These are phyloP conservation scores for Hiodon tergisus DNA, from an alignment of 2,113 vertebrate genomes.

Conservation along the genomic window DNA sequence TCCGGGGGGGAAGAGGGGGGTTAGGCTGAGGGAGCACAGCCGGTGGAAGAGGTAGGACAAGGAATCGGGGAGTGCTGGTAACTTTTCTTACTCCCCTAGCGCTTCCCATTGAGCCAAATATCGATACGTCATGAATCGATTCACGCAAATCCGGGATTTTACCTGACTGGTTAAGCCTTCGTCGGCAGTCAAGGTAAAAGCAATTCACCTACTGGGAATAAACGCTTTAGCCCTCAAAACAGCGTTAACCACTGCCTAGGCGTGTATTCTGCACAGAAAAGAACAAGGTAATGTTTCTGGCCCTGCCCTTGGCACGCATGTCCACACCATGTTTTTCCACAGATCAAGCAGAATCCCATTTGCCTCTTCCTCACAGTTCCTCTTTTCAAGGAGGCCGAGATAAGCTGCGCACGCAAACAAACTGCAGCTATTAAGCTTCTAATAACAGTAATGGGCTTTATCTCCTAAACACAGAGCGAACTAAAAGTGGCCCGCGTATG, in stretches of 20 bases:
- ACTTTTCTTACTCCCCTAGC: too few species aligned
- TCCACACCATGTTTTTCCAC: not conserved
- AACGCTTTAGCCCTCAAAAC: too few species aligned
- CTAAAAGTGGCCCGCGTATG: not conserved
- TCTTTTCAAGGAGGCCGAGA: not conserved
- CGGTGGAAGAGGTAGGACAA: not conserved
- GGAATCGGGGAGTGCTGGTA: too few species aligned
- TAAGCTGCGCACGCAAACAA: not conserved
- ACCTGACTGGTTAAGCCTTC: too few species aligned
- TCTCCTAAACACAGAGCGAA: not conserved
- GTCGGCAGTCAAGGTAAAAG: too few species aligned
- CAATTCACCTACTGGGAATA: too few species aligned
- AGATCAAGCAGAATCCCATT: not conserved
- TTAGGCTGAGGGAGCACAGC: not conserved
- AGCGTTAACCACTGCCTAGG: too few species aligned
- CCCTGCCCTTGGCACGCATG: not conserved
- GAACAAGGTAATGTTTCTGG: not conserved
- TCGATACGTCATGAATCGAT: too few species aligned
- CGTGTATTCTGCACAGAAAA: not conserved
- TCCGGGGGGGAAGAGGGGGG: slow-evolving; percentile 20
- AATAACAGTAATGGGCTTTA: not conserved
- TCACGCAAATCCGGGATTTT: too few species aligned
- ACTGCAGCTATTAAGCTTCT: not conserved
- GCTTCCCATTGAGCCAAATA: too few species aligned
- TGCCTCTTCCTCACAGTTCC: not conserved